Evolutionary conservation across 1,140 invertebrate genomes (phyloP).

Genomic region (Medauroidea extradentata): DNA sequence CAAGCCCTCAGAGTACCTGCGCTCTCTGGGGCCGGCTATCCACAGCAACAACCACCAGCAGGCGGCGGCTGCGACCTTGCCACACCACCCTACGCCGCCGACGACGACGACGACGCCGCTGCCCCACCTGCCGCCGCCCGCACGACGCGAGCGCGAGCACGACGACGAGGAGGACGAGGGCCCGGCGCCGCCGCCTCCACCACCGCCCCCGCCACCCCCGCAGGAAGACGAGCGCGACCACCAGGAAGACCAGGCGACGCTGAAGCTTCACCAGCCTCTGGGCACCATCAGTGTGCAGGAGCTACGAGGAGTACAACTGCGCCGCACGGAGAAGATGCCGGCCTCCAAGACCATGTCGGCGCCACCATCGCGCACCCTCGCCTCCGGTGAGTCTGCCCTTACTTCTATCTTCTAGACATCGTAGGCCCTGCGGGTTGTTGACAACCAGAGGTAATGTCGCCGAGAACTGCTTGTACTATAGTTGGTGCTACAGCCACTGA

Average conservation of each 20-base stretch:
- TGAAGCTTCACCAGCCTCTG: slow-evolving; percentile 58
- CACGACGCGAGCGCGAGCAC: background rate
- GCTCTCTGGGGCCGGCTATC: slow-evolving; percentile 49
- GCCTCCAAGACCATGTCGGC: slow-evolving; percentile 74
- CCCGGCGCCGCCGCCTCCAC: slow-evolving; percentile 48
- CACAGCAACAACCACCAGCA: no score
- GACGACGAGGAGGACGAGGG: slow-evolving; percentile 22
- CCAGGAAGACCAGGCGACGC: background rate
- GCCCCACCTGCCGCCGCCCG: slow-evolving; percentile 51
- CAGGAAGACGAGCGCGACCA: background rate
- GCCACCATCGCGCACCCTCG: slow-evolving; percentile 38
- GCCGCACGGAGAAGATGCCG: slow-evolving; percentile 64
- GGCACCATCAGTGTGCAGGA: slow-evolving; percentile 82
- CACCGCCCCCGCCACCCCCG: slow-evolving; percentile 27
- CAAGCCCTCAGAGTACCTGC: slow-evolving; percentile 87
- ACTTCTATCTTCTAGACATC: no score
- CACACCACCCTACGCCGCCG: background rate
- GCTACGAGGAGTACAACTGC: slow-evolving; percentile 73
- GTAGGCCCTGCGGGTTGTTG: no score
- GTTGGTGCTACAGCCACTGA: no score
- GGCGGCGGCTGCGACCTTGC: background rate
- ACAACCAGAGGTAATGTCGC: no score
- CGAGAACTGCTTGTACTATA: no score
- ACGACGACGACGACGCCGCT: background rate
- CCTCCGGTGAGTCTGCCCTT: background rate